A percentile compares a stretch with the other conserved stretches of the same genome.
Evolutionary conservation across 2,113 vertebrate genomes (phyloP).

Genomic region (Piprites chloris): DNA sequence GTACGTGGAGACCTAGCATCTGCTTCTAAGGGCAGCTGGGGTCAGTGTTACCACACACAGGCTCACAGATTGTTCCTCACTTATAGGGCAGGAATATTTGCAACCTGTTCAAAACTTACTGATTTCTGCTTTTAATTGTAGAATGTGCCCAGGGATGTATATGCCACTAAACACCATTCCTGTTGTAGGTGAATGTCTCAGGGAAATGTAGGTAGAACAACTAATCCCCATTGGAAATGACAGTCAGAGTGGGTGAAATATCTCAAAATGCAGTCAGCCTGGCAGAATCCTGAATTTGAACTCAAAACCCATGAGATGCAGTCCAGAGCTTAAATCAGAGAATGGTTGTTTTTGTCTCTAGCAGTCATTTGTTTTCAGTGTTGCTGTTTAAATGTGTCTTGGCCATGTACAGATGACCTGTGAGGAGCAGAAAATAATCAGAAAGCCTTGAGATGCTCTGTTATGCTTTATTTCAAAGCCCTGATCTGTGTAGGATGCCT

Average conservation of each 20-base stretch:
- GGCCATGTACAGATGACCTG: background rate
- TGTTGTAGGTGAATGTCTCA: background rate
- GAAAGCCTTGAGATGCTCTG: background rate
- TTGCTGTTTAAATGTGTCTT: constrained; percentile 11
- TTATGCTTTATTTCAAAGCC: background rate
- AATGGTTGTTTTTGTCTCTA: background rate
- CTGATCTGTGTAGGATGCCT: background rate
- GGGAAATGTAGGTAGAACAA: background rate
- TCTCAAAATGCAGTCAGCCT: background rate
- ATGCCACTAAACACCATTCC: background rate
- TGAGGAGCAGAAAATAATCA: background rate
- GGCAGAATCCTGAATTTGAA: background rate
- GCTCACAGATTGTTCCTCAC: background rate
- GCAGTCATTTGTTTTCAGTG: background rate
- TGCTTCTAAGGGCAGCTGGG: background rate
- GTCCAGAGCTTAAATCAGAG: background rate
- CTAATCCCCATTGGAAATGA: background rate
- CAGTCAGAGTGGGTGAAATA: background rate
- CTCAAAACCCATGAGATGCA: background rate
- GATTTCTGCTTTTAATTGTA: background rate
- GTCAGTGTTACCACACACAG: background rate
- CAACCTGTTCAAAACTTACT: background rate
- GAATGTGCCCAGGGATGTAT: background rate
- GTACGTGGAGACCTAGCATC: background rate
- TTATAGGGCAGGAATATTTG: background rate